Evolutionary conservation across 2,888 invertebrate genomes (phyloP).

Genomic region (Dryomyza anilis): DNA sequence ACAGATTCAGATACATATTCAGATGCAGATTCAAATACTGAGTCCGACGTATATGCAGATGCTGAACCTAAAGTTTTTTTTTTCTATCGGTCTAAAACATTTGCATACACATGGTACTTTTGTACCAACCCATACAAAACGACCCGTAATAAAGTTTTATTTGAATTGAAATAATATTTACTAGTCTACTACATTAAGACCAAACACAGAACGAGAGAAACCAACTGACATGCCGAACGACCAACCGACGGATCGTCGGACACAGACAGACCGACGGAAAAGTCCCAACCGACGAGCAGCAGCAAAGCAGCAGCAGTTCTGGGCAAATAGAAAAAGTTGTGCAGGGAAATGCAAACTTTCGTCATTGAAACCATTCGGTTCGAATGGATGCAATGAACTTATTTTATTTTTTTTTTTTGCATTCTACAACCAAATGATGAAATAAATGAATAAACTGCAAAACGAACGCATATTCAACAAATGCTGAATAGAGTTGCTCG

Average conservation of each 20-base stretch:
- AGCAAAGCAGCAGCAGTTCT: neutral
- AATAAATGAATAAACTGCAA: conserved; percentile 5
- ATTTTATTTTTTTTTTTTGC: conserved; percentile 22
- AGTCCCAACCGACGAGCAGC: neutral
- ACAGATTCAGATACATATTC: neutral
- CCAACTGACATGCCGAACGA: too few species aligned
- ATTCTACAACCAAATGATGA: neutral
- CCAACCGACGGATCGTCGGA: too few species aligned
- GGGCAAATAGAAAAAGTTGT: conserved; percentile 8
- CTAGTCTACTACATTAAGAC: conserved; percentile 34
- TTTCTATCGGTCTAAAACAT: neutral
- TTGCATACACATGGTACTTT: neutral
- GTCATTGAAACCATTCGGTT: conserved; percentile 53
- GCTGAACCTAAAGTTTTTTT: neutral
- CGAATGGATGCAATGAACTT: conserved; percentile 50
- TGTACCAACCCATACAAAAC: conserved; percentile 3
- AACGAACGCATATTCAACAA: conserved; percentile 8
- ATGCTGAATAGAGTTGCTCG: neutral
- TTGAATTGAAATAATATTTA: conserved; percentile 49
- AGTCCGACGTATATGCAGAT: neutral
- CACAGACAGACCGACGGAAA: too few species aligned
- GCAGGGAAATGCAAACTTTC: conserved; percentile 49
- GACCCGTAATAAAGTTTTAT: conserved; percentile 33
- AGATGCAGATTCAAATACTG: neutral
- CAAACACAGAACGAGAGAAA: too few species aligned